These are phyloP conservation scores for Arge pagana DNA, from an alignment of 2,888 invertebrate genomes.

Conservation along the genomic window DNA sequence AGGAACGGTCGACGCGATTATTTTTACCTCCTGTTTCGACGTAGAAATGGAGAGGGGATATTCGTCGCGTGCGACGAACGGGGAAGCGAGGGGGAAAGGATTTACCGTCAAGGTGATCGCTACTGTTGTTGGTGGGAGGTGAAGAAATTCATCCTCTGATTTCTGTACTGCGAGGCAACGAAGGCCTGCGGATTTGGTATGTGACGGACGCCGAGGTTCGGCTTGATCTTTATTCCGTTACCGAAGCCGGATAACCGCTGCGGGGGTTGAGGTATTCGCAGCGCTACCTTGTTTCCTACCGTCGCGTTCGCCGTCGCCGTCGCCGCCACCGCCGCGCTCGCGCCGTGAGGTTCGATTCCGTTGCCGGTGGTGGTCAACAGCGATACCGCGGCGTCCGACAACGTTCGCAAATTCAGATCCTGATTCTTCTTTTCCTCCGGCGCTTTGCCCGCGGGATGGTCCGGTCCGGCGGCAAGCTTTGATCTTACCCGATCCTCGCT, in stretches of 20 bases:
- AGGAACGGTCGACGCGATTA: not conserved
- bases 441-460: constrained; percentile 25
- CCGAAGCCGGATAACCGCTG: constrained; percentile 49
- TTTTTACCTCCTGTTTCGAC: not conserved
- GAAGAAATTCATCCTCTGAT: constrained; percentile 21
- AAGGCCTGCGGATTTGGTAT: constrained; percentile 58
- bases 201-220: constrained; percentile 55
- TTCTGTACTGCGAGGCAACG: constrained; percentile 50
- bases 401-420: constrained; percentile 44
- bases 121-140: constrained; percentile 9
- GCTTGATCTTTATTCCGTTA: constrained; percentile 51
- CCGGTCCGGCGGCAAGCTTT: constrained; percentile 15
- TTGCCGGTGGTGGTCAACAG: constrained; percentile 34
- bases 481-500: too few species aligned
- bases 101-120: too few species aligned
- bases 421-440: constrained; percentile 41
- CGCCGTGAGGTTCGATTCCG: not conserved
- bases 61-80: too few species aligned
- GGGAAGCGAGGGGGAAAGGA: too few species aligned
- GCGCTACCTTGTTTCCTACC: constrained; percentile 39
- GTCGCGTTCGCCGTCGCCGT: not conserved
- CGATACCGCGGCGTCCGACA: constrained; percentile 50
- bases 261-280: constrained; percentile 50
- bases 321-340: not conserved
- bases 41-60: not conserved